phyloP scores from a whole-genome alignment of 2,797 vertebrate genomes.

The Peromyscus melanophrys region DNA sequence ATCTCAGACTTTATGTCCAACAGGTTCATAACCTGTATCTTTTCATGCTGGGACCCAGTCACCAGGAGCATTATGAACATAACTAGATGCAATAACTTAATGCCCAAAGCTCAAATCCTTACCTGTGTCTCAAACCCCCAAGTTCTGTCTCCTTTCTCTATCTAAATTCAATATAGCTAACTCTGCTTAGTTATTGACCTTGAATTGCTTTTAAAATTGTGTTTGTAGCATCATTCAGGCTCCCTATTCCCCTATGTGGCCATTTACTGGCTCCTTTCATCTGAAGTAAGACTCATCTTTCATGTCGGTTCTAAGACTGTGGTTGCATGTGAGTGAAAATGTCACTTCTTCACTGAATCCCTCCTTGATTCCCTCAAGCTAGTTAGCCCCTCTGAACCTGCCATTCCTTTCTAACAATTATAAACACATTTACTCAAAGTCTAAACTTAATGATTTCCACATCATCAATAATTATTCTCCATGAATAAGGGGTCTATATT shows the following conservation, averaged over 20 bases:
- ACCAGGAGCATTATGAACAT: no score
- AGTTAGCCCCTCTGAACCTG: neutral
- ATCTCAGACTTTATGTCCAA: neutral
- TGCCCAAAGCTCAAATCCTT: neutral
- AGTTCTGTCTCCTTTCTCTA: neutral
- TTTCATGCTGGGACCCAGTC: neutral
- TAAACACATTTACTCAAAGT: slow-evolving; percentile 19
- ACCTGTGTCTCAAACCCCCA: neutral
- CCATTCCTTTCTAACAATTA: neutral
- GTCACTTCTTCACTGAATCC: neutral
- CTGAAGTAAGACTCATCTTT: neutral
- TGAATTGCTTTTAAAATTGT: neutral
- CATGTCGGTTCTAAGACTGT: neutral
- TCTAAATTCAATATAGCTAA: neutral
- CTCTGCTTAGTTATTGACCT: neutral
- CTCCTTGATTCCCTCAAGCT: neutral
- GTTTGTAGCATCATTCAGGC: neutral
- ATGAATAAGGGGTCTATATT: neutral
- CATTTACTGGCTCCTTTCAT: neutral
- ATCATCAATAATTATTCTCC: neutral
- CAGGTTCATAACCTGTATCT: neutral
- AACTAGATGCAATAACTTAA: no score
- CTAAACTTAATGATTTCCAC: neutral
- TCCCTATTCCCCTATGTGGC: neutral
- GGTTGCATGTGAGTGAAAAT: neutral